Percentiles rank a stretch among this genome's conserved stretches.
phyloP scores from a whole-genome alignment of 2,888 invertebrate genomes.

The Bellardia bayeri region DNA sequence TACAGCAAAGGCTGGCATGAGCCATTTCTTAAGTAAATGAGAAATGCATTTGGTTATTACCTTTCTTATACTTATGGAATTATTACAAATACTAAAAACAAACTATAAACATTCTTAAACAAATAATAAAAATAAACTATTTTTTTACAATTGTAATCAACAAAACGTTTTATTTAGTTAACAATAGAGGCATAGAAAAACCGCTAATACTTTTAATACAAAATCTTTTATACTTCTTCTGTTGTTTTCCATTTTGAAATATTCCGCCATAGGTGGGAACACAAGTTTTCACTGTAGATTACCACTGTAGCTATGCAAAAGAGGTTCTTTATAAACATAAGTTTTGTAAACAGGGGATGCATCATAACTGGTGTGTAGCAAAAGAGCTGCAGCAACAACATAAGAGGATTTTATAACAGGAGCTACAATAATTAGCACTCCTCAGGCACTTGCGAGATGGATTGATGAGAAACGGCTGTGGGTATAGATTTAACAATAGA shows the following conservation, averaged over 20 bases:
- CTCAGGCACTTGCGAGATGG: constrained; percentile 85
- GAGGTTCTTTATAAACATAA: constrained; percentile 72
- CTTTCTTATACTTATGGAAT: background rate
- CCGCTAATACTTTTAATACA: constrained; percentile 5
- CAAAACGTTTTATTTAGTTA: background rate
- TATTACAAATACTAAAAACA: background rate
- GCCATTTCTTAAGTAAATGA: constrained; percentile 70
- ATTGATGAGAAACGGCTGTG: constrained; percentile 85
- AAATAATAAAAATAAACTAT: background rate
- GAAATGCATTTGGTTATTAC: background rate
- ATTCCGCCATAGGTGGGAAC: constrained; percentile 75
- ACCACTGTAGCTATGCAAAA: constrained; percentile 55
- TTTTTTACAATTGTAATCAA: background rate
- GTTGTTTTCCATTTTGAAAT: background rate
- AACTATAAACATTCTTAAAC: background rate
- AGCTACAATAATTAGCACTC: constrained; percentile 77
- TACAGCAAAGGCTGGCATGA: constrained; percentile 73
- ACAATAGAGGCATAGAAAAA: background rate
- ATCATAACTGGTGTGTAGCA: constrained; percentile 63
- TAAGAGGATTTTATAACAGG: constrained; percentile 75
- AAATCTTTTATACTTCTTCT: constrained; percentile 40
- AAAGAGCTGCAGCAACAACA: constrained; percentile 67
- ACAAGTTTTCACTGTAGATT: constrained; percentile 50
- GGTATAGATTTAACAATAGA: constrained; percentile 84
- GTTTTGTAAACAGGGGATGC: constrained; percentile 73